phyloP scores from a whole-genome alignment of 1,140 invertebrate species.

The Lasioglossum albipes region DNA sequence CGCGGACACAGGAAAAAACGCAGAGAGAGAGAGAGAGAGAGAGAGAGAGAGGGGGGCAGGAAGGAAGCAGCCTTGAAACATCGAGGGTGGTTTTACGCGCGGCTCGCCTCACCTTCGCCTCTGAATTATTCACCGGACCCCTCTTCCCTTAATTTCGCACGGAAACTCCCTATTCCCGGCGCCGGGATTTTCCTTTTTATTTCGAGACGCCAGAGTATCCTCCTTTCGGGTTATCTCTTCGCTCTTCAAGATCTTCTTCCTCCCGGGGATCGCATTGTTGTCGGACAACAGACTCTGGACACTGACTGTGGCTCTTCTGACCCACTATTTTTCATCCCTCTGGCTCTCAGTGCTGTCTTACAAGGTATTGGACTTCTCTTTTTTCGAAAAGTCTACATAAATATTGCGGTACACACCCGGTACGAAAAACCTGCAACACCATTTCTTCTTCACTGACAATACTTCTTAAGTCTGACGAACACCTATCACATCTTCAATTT shows the following conservation, averaged over 20 bases:
- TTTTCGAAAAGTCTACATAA: too few relatives aligned
- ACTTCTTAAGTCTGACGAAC: too few relatives aligned
- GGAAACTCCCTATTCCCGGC: conserved; percentile 8
- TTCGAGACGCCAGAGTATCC: background rate
- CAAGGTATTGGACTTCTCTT: too few relatives aligned
- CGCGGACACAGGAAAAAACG: background rate
- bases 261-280: background rate
- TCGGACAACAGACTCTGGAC: background rate
- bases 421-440: too few relatives aligned
- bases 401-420: too few relatives aligned
- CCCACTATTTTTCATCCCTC: background rate
- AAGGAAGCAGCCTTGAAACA: conserved; percentile 13
- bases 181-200: conserved; percentile 14
- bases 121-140: conserved; percentile 52
- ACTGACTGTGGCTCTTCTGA: background rate
- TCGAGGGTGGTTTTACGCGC: conserved; percentile 46
- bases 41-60: background rate
- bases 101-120: conserved; percentile 15
- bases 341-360: too few relatives aligned
- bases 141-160: conserved; percentile 43
- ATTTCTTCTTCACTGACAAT: too few relatives aligned
- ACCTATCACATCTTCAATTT: too few relatives aligned
- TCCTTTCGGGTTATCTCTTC: background rate
- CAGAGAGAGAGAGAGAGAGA: background rate
- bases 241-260: background rate